Base-by-base conservation (phyloP, 2,113 vertebrate genomes). In the Triplophysa tibetana region DNA sequence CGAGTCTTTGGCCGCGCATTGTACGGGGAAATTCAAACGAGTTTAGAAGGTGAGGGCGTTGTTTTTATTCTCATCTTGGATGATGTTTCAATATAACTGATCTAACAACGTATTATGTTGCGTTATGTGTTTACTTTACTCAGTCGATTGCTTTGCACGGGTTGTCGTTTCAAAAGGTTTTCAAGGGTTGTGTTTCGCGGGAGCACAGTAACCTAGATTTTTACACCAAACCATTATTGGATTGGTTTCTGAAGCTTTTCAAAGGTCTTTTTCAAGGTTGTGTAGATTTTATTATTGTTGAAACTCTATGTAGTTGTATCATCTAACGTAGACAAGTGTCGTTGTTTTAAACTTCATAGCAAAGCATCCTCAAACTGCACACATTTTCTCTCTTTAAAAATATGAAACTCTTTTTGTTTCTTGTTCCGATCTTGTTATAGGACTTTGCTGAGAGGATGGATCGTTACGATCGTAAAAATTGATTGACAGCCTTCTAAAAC, bases 21-120 rank as follows among this genome's bases (percentile, higher is more conserved):
- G 17, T 76, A 41, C 45, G 23, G 73, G 54, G 16, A 74, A 74
- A 69, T 84, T 81, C 67, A 81, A 84, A 84, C 70, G 6, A 43
- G 8, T 7, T 21, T 48, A 10, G 19, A 33, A 38, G 62, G 75
- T 77, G n/a, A 65, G 45, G 0, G 38, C 17, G 23, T 63, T n/a
- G 3, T 56, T 56, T 38, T 63, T 26, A 45, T 45, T 45, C 11
- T 17, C 14, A 10, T 21, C 7, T 21, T 21, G 9, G 19, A 1
- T 17, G 43, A 7, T 2, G 11, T 10, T 1, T 1, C 54, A 58
- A 14, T 21, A 12, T 41, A 12, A 58, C 26, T 14, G 3, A 38
- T 13, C 1, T 2, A 21, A 4, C 26, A 41, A 58, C 56, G 8
- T n/a, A 58, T 41, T 58, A 56, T 3, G 50, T 38, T 58, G 3